phyloP scores from a whole-genome alignment of 2,113 vertebrate genomes.

The Tringa solitaria region DNA sequence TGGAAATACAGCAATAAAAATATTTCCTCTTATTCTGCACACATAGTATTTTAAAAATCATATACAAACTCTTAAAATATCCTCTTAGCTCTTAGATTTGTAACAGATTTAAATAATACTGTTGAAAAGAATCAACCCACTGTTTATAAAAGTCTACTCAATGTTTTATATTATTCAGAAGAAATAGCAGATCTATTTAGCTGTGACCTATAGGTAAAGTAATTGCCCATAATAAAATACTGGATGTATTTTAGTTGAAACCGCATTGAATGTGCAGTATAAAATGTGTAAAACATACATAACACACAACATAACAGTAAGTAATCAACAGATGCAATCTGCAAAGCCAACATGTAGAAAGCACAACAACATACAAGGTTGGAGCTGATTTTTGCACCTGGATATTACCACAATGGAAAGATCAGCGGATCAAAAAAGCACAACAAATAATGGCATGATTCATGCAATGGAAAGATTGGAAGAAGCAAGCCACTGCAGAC shows the following conservation, averaged over 20 bases:
- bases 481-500: constrained; percentile 84
- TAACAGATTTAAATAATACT: constrained; percentile 11
- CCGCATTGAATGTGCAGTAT: neutral
- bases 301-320: constrained; percentile 45
- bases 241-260: constrained; percentile 32
- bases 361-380: constrained; percentile 23
- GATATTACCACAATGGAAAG: constrained; percentile 71
- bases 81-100: constrained; percentile 48
- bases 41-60: neutral
- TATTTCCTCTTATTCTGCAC: constrained; percentile 29
- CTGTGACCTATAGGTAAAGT: neutral
- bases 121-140: constrained; percentile 22
- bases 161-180: constrained; percentile 24
- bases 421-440: constrained; percentile 73
- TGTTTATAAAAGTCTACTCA: constrained; percentile 14
- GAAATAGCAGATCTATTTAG: neutral
- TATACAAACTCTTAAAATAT: constrained; percentile 57
- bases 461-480: constrained; percentile 69
- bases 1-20: constrained; percentile 30
- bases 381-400: constrained; percentile 75
- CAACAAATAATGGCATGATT: constrained; percentile 36
- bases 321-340: constrained; percentile 57
- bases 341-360: constrained; percentile 68
- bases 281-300: constrained; percentile 16
- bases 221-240: constrained; percentile 39